phyloP scores from a whole-genome alignment of 2,797 vertebrate species.

The Eulemur albifrons region DNA sequence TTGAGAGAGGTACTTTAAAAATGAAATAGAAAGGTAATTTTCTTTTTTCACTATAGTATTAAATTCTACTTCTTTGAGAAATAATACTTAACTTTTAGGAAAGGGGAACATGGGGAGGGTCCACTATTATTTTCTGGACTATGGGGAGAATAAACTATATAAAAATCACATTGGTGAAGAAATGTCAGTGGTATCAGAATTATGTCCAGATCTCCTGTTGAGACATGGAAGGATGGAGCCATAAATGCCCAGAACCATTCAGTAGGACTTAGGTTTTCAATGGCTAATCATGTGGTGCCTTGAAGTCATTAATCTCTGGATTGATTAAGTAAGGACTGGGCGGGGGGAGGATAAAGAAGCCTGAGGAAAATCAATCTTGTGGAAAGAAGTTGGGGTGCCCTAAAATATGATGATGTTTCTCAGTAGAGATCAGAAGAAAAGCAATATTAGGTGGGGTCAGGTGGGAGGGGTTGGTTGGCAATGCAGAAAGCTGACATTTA shows the following conservation, averaged over 20 bases:
- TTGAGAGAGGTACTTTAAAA: not conserved
- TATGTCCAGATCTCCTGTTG: not conserved
- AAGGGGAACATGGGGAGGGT: not conserved
- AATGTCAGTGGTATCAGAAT: not conserved
- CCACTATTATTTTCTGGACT: not conserved
- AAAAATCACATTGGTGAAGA: not conserved
- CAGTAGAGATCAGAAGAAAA: not conserved
- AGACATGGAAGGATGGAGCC: not conserved
- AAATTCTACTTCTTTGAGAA: not conserved
- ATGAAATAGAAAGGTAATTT: not conserved
- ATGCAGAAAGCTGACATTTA: not conserved
- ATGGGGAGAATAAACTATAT: not conserved
- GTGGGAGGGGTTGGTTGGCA: not conserved
- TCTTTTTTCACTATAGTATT: not conserved
- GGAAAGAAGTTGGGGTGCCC: not conserved
- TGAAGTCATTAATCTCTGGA: not conserved
- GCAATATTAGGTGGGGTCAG: rapidly evolving
- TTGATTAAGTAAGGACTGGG: not conserved
- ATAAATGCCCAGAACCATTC: rapidly evolving
- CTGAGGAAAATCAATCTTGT: not conserved
- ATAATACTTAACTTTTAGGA: not conserved
- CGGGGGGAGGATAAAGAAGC: not conserved
- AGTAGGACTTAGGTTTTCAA: not conserved
- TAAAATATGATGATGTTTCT: not conserved
- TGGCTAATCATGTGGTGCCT: not conserved